Conservation (phyloP, 2,113 vertebrate genomes). For the Colossoma macropomum region DNA sequence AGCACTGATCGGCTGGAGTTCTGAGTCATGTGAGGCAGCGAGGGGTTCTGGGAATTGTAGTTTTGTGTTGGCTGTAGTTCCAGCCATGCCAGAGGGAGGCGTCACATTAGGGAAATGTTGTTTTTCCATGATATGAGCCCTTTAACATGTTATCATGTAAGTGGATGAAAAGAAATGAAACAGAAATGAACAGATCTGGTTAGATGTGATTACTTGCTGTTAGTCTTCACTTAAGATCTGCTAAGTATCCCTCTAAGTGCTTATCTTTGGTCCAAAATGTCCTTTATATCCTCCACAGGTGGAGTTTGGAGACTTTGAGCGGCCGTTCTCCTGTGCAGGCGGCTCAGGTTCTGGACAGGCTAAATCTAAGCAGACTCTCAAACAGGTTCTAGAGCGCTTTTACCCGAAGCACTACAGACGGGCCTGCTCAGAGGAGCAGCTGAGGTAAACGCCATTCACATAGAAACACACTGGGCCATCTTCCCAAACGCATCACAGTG, state of each 20-base stretch:
- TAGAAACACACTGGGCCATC: background rate
- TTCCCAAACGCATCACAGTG: background rate
- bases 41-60: too few relatives aligned
- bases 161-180: too few relatives aligned
- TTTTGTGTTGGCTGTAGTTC: too few relatives aligned
- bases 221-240: background rate
- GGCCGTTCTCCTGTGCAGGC: slow-evolving; percentile 84
- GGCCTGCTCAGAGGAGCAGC: slow-evolving; percentile 86
- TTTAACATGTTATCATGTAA: too few relatives aligned
- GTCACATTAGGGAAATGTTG: too few relatives aligned
- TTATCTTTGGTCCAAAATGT: background rate
- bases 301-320: slow-evolving; percentile 94
- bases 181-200: too few relatives aligned
- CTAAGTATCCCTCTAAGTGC: background rate
- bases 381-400: slow-evolving; percentile 92
- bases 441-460: slow-evolving; percentile 78
- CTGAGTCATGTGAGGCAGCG: too few relatives aligned
- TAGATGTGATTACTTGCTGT: too few relatives aligned
- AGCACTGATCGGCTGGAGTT: too few relatives aligned
- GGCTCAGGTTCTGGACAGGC: slow-evolving; percentile 79
- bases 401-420: slow-evolving; percentile 92
- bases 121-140: too few relatives aligned
- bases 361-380: slow-evolving; percentile 89
- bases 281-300: slow-evolving; percentile 73
- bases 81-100: too few relatives aligned